Evolutionary conservation across 2,888 invertebrate species (phyloP), one percentile per base, ranked within the genome.

Genomic region (Camponotus fellah): DNA sequence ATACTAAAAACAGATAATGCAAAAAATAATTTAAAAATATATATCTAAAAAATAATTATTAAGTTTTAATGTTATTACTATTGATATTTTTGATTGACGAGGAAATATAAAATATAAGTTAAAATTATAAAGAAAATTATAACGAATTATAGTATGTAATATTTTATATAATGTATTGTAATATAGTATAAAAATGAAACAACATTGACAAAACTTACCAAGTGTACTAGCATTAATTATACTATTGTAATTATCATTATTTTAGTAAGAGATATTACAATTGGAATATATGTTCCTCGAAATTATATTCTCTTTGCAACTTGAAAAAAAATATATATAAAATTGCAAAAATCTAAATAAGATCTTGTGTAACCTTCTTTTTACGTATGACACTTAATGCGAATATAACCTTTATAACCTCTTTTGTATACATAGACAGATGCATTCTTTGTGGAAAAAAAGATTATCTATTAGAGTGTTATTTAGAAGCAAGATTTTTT

Each of bases 31-130:
- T 37, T 64, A 34, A 14, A 37, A 37, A 58, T 58, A 12, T 21
- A 32, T 60, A 64, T 5, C 62, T 34, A 43, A 75, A 75, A 3
- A 65, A 65, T 43, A 43, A 74, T 72, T 74, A 32, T 62, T 40
- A 32, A n/a, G 6, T 53, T 46, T 53, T 14, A 17, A 60, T 32
- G 9, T 46, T 6, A 26, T 43, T 62, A n/a, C 8, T 53, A n/a
- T 6, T 10, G 10, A 6, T 32, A n/a, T 64, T 21, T 21, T 21
- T 21, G 5, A 14, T 32, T 43, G 21, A 34, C 26, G 2, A 43
- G 69, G 76, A 26, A 58, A 56, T 74, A 56, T 0, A 5, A 75
- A 65, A 79, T 69, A n/a, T 72, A 40, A 32, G 3, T 32, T 69
- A 56, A 46, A 77, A 53, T 8, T 8, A 4, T 3, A 0, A 46